phyloP scores from a whole-genome alignment of 2,113 vertebrate genomes.

The Lagopus leucura region DNA sequence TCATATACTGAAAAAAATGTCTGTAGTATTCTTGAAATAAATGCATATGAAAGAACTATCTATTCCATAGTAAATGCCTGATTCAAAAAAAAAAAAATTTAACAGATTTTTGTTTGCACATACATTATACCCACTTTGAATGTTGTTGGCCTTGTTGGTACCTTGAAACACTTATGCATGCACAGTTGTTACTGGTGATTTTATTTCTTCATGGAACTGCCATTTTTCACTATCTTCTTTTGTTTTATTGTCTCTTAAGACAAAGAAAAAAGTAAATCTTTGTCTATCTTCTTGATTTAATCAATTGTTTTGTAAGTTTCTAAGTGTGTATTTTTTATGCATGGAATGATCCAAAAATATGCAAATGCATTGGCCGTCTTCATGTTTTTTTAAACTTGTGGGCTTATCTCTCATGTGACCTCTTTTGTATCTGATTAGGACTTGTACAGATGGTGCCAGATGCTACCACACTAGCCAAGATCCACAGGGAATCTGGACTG shows the following conservation, averaged over 20 bases:
- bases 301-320: not conserved
- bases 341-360: not conserved
- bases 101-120: not conserved
- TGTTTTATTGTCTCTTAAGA: not conserved
- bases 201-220: not conserved
- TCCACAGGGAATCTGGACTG: conserved; percentile 78
- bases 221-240: not conserved
- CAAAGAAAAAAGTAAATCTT: not conserved
- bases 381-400: not conserved
- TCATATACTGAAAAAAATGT: not conserved
- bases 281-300: not conserved
- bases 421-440: conserved; percentile 60
- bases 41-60: not conserved
- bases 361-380: not conserved
- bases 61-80: not conserved
- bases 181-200: not conserved
- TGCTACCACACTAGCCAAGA: conserved; percentile 77
- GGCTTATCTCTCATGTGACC: conserved; percentile 15
- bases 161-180: not conserved
- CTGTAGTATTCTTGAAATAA: not conserved
- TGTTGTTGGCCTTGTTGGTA: not conserved
- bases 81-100: not conserved
- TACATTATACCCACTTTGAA: not conserved
- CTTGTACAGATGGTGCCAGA: conserved; percentile 81
- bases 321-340: not conserved